Base-by-base conservation (phyloP, 2,113 vertebrate genomes). In the Clarias gariepinus region DNA sequence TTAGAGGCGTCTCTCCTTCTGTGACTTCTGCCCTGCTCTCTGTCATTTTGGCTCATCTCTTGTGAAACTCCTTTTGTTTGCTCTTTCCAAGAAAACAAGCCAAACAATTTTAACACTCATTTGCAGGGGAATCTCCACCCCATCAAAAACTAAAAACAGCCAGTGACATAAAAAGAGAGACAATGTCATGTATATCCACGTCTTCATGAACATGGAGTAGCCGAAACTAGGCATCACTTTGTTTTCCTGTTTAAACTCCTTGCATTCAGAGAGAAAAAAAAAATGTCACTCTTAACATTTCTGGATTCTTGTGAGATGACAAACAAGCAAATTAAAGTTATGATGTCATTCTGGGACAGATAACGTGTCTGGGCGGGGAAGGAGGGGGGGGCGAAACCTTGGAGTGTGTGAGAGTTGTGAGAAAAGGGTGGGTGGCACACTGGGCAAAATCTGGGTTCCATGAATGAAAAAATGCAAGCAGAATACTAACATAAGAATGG, bases 221-320 rank as follows among this genome's bases (percentile, higher is more conserved):
- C 53, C 33, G 47, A n/a, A 84, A 47, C 57, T 4, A 25, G 12
- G 47, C 21, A 28, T 61, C 55, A 63, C 57, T 30, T 76, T 41
- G 3, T 63, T 52, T 63, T 74, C 66, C 41, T n/a, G 60, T 77
- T 53, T 64, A 12, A 83, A 52, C 57, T 25, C 36, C 25, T n/a
- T 36, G 21, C 63, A 82, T 4, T 53, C 18, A 33, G 4, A 53
- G 1, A 76, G 41, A 3, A 36, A 36, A 36, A 19, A 36, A 53
- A 52, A 25, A 7, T 19, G 57, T 85, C 21, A 33, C 19, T 63
- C 19, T 82, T 58, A 47, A 28, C n/a, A 68, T 53, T 82, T 82
- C 69, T 83, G 78, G 66, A 86, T 86, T 87, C 81, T 71, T 81
- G 58, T 36, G 7, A 64, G 23, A 84, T 66, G 81, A 82, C 74